Percentiles rank a stretch among this genome's conserved stretches.
phyloP scores from a whole-genome alignment of 2,797 vertebrate genomes.

The Eulemur rubriventer region DNA sequence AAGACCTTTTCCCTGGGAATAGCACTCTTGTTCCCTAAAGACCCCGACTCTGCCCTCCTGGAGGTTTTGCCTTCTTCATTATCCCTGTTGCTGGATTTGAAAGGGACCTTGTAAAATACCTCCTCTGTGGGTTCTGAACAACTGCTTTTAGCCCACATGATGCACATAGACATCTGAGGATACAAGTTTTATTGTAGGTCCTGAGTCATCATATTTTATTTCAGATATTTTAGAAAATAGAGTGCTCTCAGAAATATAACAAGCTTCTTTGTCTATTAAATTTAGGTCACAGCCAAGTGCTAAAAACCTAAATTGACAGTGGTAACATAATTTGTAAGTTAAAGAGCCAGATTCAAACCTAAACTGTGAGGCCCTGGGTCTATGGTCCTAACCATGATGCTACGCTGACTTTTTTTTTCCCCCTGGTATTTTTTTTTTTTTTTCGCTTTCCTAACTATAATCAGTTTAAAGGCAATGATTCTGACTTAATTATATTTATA shows the following conservation, averaged over 20 bases:
- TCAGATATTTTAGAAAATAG: not conserved
- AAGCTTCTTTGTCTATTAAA: not conserved
- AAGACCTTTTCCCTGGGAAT: not conserved
- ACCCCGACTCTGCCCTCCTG: not conserved
- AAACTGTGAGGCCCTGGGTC: rapidly evolving
- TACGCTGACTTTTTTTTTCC: not conserved
- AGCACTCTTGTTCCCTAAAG: not conserved
- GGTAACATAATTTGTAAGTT: not conserved
- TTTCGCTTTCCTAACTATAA: not conserved
- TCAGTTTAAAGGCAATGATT: not conserved
- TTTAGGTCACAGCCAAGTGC: not conserved
- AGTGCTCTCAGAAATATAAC: not conserved
- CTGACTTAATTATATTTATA: not conserved
- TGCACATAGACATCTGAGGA: not conserved
- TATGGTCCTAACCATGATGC: not conserved
- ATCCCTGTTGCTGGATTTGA: not conserved
- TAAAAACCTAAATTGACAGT: not conserved
- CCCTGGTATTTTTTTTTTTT: not conserved
- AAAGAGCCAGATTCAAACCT: not conserved
- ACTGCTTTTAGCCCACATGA: not conserved
- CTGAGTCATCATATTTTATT: not conserved
- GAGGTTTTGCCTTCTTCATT: not conserved
- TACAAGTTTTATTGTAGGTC: not conserved
- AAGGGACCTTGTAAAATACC: not conserved
- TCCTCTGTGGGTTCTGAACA: not conserved